Evolutionary conservation across 2,888 invertebrate genomes (phyloP).

Genomic region (Saturnia japonica): DNA sequence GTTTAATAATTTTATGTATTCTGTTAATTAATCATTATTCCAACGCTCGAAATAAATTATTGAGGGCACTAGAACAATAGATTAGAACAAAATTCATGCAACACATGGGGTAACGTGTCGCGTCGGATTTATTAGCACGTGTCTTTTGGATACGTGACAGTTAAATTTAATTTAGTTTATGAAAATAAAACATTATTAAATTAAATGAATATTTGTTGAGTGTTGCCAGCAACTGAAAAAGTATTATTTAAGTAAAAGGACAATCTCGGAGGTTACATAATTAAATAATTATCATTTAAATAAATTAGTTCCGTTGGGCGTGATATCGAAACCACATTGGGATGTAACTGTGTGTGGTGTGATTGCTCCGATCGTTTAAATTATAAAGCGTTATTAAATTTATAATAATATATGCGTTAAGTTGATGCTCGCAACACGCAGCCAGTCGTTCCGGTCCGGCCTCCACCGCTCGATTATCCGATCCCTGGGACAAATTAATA

Average conservation of each 20-base stretch:
- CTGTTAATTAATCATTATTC: neutral
- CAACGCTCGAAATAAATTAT: neutral
- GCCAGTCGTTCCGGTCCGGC: constrained; percentile 37
- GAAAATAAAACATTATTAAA: neutral
- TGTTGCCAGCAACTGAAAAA: neutral
- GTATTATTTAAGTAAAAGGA: neutral
- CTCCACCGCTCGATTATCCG: constrained; percentile 66
- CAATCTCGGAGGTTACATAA: neutral
- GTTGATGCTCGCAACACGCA: constrained; percentile 52
- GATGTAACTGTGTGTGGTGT: neutral
- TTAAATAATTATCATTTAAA: constrained; percentile 1
- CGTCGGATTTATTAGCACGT: neutral
- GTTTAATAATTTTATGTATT: neutral
- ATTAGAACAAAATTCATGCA: neutral
- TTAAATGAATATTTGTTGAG: neutral
- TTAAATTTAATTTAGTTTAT: neutral
- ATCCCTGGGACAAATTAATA: constrained; percentile 79
- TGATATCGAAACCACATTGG: neutral
- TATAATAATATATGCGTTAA: neutral
- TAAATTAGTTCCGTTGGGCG: neutral
- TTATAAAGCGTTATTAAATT: neutral
- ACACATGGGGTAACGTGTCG: neutral
- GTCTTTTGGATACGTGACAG: neutral
- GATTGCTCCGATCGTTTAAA: neutral
- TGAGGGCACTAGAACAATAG: neutral